Evolutionary conservation across 2,888 invertebrate genomes (phyloP).

Genomic region (Rhyacophila evoluta): DNA sequence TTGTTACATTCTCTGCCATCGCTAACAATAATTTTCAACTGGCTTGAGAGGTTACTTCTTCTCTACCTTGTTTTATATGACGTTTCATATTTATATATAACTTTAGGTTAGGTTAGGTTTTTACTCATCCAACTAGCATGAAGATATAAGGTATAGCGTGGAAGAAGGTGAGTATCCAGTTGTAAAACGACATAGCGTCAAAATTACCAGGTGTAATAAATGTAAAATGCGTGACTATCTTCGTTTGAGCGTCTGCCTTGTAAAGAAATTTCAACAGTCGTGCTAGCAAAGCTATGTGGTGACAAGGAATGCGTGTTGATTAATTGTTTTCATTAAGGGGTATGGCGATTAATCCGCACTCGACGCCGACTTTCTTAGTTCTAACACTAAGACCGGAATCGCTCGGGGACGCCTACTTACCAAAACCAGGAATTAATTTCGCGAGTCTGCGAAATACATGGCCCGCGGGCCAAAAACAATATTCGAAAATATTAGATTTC

Average conservation of each 20-base stretch:
- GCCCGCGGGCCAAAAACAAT: not conserved
- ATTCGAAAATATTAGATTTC: not conserved
- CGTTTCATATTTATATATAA: too few species aligned
- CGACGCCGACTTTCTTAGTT: conserved; percentile 4
- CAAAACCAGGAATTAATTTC: conserved; percentile 3
- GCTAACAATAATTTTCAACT: too few species aligned
- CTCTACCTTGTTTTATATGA: too few species aligned
- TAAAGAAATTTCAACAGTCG: not conserved
- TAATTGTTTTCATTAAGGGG: conserved; percentile 54
- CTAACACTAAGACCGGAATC: not conserved
- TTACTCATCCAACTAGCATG: too few species aligned
- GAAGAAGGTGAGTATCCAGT: too few species aligned
- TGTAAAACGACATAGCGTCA: too few species aligned
- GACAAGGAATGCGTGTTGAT: conserved; percentile 46
- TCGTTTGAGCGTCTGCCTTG: not conserved
- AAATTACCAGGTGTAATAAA: too few species aligned
- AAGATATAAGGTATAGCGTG: too few species aligned
- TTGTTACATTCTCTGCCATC: too few species aligned
- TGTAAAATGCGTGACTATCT: too few species aligned
- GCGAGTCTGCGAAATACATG: not conserved
- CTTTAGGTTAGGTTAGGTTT: too few species aligned
- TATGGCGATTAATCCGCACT: conserved; percentile 30
- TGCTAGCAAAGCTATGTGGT: not conserved
- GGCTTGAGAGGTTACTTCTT: too few species aligned
- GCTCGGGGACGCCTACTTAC: conserved; percentile 1